These are phyloP conservation scores for Rhegmatorhina hoffmannsi DNA, from an alignment of 2,113 vertebrate species.

Conservation along the genomic window DNA sequence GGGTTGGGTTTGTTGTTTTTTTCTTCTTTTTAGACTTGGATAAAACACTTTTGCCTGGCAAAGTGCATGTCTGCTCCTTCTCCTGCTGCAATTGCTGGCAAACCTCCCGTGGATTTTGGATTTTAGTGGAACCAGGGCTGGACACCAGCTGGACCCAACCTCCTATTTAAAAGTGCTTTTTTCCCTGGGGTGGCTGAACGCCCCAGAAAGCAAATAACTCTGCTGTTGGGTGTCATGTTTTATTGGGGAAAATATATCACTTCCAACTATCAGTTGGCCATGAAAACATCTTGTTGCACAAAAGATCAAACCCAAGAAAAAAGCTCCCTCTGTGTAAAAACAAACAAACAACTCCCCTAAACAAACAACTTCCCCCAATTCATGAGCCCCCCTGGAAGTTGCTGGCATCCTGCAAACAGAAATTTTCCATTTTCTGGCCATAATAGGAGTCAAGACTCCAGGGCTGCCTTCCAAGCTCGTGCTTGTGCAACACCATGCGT, in stretches of 20 bases:
- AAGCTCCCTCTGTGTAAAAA: conserved; percentile 4
- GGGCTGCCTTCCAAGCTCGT: background rate
- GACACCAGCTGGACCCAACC: conserved; percentile 5
- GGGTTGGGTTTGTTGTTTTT: background rate
- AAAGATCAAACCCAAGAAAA: conserved; percentile 22
- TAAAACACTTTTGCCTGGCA: background rate
- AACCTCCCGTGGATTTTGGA: background rate
- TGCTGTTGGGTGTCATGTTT: background rate
- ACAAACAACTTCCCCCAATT: background rate
- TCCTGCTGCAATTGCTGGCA: conserved; percentile 9
- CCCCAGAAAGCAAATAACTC: background rate
- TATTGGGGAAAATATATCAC: conserved; percentile 12
- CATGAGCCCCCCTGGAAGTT: background rate
- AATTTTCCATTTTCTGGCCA: background rate
- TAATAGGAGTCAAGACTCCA: background rate
- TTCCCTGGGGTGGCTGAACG: background rate
- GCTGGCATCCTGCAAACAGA: background rate
- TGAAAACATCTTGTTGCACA: background rate
- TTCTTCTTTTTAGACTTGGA: background rate
- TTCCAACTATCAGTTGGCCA: background rate
- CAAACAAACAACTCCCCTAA: background rate
- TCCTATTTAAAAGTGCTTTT: conserved; percentile 15
- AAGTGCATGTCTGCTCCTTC: background rate
- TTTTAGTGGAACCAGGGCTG: conserved; percentile 27
- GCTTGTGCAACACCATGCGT: background rate